Conservation (phyloP, 2,888 invertebrate species). For the Plebejus anna region DNA sequence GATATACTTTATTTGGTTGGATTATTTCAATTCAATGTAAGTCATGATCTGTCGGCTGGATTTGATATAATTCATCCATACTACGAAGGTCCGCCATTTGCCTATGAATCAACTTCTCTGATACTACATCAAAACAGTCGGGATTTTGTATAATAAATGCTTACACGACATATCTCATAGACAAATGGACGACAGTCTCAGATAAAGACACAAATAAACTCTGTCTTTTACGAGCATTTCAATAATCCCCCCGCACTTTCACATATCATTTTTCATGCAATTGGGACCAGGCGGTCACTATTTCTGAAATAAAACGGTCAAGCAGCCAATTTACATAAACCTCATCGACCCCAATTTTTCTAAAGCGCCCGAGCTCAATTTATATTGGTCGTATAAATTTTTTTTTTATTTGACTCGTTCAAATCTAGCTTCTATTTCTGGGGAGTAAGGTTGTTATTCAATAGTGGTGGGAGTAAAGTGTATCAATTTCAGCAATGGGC, state of each 20-base stretch:
- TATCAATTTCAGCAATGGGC: constrained; percentile 75
- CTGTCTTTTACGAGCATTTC: constrained; percentile 32
- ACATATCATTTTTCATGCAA: constrained; percentile 67
- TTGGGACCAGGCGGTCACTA: constrained; percentile 63
- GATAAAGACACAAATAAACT: constrained; percentile 24
- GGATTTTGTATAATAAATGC: neutral
- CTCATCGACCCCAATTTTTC: neutral
- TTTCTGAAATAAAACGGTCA: constrained; percentile 58
- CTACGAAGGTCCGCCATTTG: too few species aligned
- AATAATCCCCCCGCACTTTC: constrained; percentile 52
- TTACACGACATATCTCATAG: constrained; percentile 1
- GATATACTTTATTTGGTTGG: too few species aligned
- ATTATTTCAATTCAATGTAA: too few species aligned
- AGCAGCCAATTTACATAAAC: constrained; percentile 41
- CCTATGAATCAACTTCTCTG: too few species aligned
- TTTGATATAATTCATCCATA: too few species aligned
- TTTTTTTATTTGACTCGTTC: constrained; percentile 32
- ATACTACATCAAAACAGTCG: too few species aligned
- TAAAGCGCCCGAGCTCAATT: constrained; percentile 43
- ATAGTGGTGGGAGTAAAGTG: constrained; percentile 52
- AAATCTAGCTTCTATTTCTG: constrained; percentile 45
- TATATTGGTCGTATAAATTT: constrained; percentile 45
- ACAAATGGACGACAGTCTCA: constrained; percentile 18
- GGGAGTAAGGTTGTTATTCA: constrained; percentile 39
- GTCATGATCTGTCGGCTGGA: too few species aligned